A percentile compares a stretch with the other conserved stretches of the same genome.
Conservation (phyloP, 2,113 vertebrate genomes). For the Lanius collurio region DNA sequence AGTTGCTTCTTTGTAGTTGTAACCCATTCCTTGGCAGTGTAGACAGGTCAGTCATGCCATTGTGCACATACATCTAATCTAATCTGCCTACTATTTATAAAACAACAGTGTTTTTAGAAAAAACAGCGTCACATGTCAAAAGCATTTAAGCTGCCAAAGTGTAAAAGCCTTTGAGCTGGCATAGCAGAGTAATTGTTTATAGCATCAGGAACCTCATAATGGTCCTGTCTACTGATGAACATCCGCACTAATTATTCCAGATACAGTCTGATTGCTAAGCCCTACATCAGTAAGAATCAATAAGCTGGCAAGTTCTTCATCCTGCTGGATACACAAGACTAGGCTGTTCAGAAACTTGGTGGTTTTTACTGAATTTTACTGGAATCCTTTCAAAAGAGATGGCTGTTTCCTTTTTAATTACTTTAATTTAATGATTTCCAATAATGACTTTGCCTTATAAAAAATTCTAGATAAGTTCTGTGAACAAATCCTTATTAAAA, state of each 20-base stretch:
- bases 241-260: neutral
- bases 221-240: neutral
- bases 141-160: neutral
- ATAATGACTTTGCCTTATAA: neutral
- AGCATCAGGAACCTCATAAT: accelerated
- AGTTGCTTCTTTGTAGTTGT: neutral
- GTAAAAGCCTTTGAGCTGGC: neutral
- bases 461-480: neutral
- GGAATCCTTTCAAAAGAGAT: neutral
- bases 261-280: neutral
- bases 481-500: neutral
- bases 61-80: neutral
- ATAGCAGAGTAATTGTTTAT: neutral
- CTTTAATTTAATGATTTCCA: neutral
- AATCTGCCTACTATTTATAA: neutral
- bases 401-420: neutral
- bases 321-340: neutral
- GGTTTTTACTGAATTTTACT: neutral
- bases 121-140: neutral
- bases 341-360: neutral
- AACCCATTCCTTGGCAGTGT: neutral
- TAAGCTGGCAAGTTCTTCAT: neutral
- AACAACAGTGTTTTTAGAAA: neutral
- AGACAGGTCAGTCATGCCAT: neutral
- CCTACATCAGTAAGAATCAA: neutral